Evolutionary conservation across 2,888 invertebrate genomes (phyloP).

Genomic region (Drosophila nigritarsus): DNA sequence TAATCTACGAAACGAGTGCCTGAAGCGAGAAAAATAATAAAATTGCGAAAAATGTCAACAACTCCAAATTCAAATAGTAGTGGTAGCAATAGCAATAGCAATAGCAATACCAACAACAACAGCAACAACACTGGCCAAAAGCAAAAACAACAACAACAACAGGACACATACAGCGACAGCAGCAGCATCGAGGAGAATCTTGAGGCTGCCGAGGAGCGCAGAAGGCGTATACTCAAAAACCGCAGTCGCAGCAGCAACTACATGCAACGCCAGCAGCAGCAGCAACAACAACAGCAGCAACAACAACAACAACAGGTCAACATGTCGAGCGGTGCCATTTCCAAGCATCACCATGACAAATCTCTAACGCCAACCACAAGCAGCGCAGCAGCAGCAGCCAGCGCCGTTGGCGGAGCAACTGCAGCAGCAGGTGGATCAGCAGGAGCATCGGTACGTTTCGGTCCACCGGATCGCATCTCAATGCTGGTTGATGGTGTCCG

Average conservation of each 20-base stretch:
- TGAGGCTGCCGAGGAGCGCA: conserved; percentile 90
- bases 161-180: conserved; percentile 87
- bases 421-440: conserved; percentile 20
- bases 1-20: conserved; percentile 43
- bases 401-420: conserved; percentile 17
- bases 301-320: conserved; percentile 51
- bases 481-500: conserved; percentile 98
- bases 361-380: conserved; percentile 56
- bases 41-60: conserved; percentile 79
- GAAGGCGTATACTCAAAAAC: conserved; percentile 89
- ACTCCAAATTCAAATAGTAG: conserved; percentile 82
- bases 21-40: conserved; percentile 31
- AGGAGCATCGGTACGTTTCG: conserved; percentile 51
- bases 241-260: conserved; percentile 85
- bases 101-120: conserved; percentile 59
- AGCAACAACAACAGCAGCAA: conserved; percentile 61
- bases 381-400: conserved; percentile 42
- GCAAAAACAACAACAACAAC: conserved; percentile 84
- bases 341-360: conserved; percentile 75
- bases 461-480: conserved; percentile 90
- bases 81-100: conserved; percentile 79
- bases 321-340: conserved; percentile 71
- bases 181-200: conserved; percentile 93
- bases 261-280: conserved; percentile 66
- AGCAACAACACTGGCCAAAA: conserved; percentile 55